phyloP scores from a whole-genome alignment of 2,888 invertebrate species.

The Xestobium rufovillosum region DNA sequence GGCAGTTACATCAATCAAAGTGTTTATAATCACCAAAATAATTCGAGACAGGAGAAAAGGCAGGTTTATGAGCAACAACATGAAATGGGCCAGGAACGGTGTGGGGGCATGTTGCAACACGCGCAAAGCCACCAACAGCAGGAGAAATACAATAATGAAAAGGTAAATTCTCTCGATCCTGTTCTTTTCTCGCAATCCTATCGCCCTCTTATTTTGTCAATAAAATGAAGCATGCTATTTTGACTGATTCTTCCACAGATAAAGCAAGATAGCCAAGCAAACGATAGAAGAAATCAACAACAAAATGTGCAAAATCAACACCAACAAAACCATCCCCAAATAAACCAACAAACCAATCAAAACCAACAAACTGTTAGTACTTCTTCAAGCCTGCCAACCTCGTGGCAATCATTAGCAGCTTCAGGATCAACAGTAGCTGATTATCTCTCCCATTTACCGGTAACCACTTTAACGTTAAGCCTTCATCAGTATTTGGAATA shows the following conservation, averaged over 20 bases:
- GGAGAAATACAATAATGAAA: slow-evolving; percentile 29
- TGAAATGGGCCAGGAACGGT: slow-evolving; percentile 37
- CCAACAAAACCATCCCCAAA: slow-evolving; percentile 23
- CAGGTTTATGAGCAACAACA: slow-evolving; percentile 35
- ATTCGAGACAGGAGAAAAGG: slow-evolving; percentile 36
- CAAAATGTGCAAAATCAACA: no score
- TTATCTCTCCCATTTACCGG: slow-evolving; percentile 72
- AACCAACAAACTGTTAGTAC: slow-evolving; percentile 41
- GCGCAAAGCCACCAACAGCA: slow-evolving; percentile 24
- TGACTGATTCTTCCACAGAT: slow-evolving; percentile 19
- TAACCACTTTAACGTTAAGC: slow-evolving; percentile 66
- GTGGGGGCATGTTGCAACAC: slow-evolving; percentile 37
- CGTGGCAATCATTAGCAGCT: slow-evolving; percentile 62
- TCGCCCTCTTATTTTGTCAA: neutral
- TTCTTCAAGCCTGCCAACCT: slow-evolving; percentile 49
- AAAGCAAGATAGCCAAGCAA: slow-evolving; percentile 29
- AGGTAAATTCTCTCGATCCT: no score
- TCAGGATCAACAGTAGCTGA: slow-evolving; percentile 74
- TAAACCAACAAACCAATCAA: slow-evolving; percentile 22
- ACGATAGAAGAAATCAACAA: slow-evolving; percentile 25
- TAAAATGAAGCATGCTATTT: no score
- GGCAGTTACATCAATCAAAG: slow-evolving; percentile 34
- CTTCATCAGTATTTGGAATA: slow-evolving; percentile 79
- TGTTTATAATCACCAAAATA: slow-evolving; percentile 33
- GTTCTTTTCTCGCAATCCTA: no score